Evolutionary conservation across 2,113 vertebrate species (phyloP).

Genomic region (Ptychochromis oligacanthus): DNA sequence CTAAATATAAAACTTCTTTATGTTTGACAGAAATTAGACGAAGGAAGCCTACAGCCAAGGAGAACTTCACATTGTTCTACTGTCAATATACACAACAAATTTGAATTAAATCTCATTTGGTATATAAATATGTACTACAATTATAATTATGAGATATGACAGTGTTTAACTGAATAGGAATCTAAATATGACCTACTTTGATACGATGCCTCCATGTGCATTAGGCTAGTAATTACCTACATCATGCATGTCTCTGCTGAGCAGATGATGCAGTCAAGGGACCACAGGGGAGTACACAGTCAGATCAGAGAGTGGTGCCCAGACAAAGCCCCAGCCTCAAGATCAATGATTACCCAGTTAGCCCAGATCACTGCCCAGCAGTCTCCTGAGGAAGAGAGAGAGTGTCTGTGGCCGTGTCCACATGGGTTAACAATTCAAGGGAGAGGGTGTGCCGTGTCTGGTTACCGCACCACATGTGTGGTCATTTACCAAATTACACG

Average conservation of each 20-base stretch:
- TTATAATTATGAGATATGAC: not conserved
- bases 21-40: conserved; percentile 32
- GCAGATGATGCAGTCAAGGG: conserved; percentile 67
- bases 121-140: not conserved
- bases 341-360: conserved; percentile 81
- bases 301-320: conserved; percentile 72
- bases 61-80: not conserved
- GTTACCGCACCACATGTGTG: conserved; percentile 60
- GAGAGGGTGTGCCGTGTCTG: conserved; percentile 68
- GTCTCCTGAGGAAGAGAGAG: conserved; percentile 58
- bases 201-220: conserved; percentile 51
- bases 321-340: conserved; percentile 67
- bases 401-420: conserved; percentile 63
- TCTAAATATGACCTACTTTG: conserved; percentile 25
- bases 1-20: conserved; percentile 33
- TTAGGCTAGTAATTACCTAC: conserved; percentile 53
- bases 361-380: conserved; percentile 67
- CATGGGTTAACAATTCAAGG: conserved; percentile 68
- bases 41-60: conserved; percentile 14
- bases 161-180: conserved; percentile 20
- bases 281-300: conserved; percentile 65
- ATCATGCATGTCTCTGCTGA: conserved; percentile 50
- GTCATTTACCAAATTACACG: conserved; percentile 51
- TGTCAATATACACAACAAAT: not conserved
- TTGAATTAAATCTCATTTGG: not conserved